phyloP scores from a whole-genome alignment of 2,113 vertebrate species.

The Ardeotis arabs region DNA sequence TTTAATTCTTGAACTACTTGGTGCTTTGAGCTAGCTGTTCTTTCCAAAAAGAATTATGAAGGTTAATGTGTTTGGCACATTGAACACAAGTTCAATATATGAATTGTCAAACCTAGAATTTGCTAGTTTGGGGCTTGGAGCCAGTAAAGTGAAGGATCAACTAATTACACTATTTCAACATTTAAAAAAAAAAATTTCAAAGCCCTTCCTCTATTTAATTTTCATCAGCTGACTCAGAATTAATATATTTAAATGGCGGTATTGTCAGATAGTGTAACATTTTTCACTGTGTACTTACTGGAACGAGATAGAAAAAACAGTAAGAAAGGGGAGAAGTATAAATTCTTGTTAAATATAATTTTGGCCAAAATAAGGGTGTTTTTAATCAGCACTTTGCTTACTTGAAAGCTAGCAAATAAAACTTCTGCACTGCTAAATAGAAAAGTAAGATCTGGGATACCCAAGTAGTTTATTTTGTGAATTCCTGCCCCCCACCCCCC shows the following conservation, averaged over 20 bases:
- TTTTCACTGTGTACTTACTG: neutral
- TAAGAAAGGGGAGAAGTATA: neutral
- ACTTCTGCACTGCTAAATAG: neutral
- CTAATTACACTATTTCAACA: neutral
- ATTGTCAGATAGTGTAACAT: neutral
- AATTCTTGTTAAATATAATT: neutral
- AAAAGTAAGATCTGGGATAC: neutral
- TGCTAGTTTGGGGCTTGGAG: neutral
- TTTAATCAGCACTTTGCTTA: neutral
- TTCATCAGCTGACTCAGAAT: neutral
- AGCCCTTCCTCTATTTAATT: neutral
- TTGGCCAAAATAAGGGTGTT: neutral
- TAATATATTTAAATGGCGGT: neutral
- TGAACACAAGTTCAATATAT: neutral
- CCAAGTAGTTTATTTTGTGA: neutral
- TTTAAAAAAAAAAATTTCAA: neutral
- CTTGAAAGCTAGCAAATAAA: neutral
- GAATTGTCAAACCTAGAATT: neutral
- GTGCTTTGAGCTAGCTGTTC: neutral
- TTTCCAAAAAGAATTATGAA: neutral
- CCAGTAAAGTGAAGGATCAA: neutral
- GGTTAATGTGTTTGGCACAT: neutral
- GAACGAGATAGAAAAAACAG: neutral
- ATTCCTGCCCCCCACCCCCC: neutral
- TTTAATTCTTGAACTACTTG: neutral